Evolutionary conservation across 2,888 invertebrate species (phyloP), one percentile per base, ranked within the genome.

Genomic region (Eumacrocentrus americanus): DNA sequence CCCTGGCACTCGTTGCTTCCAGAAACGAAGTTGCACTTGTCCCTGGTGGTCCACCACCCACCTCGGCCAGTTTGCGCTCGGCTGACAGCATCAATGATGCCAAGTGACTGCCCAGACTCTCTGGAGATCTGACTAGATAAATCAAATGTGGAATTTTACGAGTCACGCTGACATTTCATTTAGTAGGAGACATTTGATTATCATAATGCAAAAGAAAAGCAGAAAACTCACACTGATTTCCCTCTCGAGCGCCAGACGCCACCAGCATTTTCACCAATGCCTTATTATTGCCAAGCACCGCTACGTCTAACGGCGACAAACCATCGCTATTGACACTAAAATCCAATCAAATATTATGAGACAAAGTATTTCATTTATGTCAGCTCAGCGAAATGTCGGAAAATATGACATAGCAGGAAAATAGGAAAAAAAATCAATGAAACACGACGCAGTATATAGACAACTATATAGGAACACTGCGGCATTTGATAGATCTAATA

Each of bases 261-360:
- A 95, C 88, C 64, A 98, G 86, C 89, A 96, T 91, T 82, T 91
- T 93, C 58, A 92, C 92, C 81, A 98, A 88, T 53, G 91, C 89
- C 70, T 91, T 86, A 80, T 96, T 94, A 81, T 91, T 92, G 76
- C 93, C 92, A 77, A 98, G 85, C 53, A 96, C 92, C 0, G 98
- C 96, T 65, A 98, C 91, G 81, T 98, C 98, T 80, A 98, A 82
- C 0, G 95, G 91, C 7, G 95, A 93, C 66, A 98, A 83, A 18
- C 92, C 92, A 81, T 96, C 96, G 60, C 88, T 87, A 81, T 95
- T 97, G 72, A 93, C 86, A 80, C 96, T 95, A 48, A 48, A 18
- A 25, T 34, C 34, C 12, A 18, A 6, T n/a, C n/a, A n/a, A 5
- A 1, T 0, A 22, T 11, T n/a, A n/a, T n/a, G n/a, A n/a, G n/a